Base-by-base conservation (phyloP, 2,797 vertebrate genomes). In the Chiroxiphia lanceolata region DNA sequence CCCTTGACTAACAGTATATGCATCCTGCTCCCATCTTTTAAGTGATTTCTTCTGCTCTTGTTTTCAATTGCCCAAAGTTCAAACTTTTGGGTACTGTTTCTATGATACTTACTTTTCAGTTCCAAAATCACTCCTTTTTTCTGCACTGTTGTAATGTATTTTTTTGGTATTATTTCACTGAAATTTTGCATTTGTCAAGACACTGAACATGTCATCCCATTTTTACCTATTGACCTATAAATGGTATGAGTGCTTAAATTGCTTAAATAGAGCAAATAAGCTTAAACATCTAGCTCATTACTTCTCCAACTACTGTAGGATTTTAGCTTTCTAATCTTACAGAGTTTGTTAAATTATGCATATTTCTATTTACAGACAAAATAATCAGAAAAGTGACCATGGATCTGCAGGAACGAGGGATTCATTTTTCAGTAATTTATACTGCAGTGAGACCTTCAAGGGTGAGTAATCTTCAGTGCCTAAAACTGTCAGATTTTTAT, bases 311-410 rank as follows among this genome's bases (percentile, higher is more conserved):
- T 56, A 74, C 44, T 57, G 72, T 71, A 89, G 36, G 25, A 76
- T 91, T 95, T 78, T 59, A 74, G 31, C 34, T 86, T 91, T 93
- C 47, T 75, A 59, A 93, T 4, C 14, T 85, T 68, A 76, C 47
- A 44, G 47, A 48, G 5, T 61, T 93, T 94, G 63, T 70, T 93
- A 93, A 93, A 60, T 91, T 94, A 83, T 77, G 47, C n/a, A 36
- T 65, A 13, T 67, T 96, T 96, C 61, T 88, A 23, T 94, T 97
- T 96, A 72, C 91, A 98, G 98, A 97, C 83, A 92, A 96, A 95
- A 68, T 97, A 82, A 98, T 96, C 92, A 92, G 95, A 90, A 97
- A 72, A 61, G 65, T 97, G 64, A 94, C 69, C 81, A 96, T 40
- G 78, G 83, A 80, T 76, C 90, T 97, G 82, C 90, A 87, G 87